These are phyloP conservation scores for Calcarius lapponicus DNA, from an alignment of 2,797 vertebrate species.

Conservation along the genomic window DNA sequence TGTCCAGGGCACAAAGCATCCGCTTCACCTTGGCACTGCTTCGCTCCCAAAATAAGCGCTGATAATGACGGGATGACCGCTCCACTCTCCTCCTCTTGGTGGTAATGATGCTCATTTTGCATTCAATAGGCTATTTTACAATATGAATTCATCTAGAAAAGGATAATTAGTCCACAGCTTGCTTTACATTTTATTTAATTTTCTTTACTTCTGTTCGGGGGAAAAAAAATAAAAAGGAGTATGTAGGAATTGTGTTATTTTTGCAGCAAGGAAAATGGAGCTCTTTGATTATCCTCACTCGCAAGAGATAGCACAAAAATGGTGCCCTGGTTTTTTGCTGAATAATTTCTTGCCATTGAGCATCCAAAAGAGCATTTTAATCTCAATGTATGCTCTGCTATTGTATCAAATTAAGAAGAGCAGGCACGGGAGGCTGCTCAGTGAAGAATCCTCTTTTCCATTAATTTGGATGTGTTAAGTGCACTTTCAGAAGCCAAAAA, in stretches of 20 bases:
- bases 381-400: conserved; percentile 72
- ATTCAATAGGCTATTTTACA: conserved; percentile 61
- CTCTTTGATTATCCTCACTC: conserved; percentile 44
- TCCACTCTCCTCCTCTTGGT: conserved; percentile 28
- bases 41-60: background rate
- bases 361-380: conserved; percentile 76
- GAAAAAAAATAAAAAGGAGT: background rate
- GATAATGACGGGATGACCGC: conserved; percentile 39
- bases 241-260: conserved; percentile 54
- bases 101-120: conserved; percentile 61
- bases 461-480: conserved; percentile 61
- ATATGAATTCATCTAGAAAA: conserved; percentile 70
- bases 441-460: conserved; percentile 71
- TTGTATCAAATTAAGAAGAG: conserved; percentile 77
- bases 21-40: conserved; percentile 5
- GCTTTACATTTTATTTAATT: conserved; percentile 75
- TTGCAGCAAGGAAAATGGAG: conserved; percentile 57
- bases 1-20: background rate
- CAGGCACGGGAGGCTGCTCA: conserved; percentile 61
- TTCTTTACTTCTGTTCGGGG: conserved; percentile 61
- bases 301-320: conserved; percentile 37
- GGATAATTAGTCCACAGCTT: conserved; percentile 73
- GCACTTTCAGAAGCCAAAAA: conserved; percentile 59
- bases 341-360: conserved; percentile 71
- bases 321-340: conserved; percentile 63